Evolutionary conservation across 2,797 vertebrate species (phyloP).

Genomic region (Chelon auratus): DNA sequence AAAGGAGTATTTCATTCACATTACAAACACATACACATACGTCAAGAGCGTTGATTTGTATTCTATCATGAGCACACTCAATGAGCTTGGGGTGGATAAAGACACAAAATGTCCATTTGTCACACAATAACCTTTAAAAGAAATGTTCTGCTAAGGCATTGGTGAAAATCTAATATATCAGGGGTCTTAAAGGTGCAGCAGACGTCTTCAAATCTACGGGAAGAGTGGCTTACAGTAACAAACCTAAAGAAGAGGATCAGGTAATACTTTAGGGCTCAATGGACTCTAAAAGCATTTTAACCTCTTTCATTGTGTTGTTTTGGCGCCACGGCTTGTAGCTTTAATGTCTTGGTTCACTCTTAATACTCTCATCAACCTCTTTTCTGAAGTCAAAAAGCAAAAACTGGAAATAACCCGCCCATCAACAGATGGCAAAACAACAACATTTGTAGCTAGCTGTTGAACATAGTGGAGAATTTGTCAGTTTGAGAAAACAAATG

Average conservation of each 20-base stretch:
- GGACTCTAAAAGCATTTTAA: neutral
- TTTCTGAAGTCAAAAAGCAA: neutral
- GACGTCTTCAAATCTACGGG: neutral
- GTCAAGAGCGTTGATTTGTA: constrained; percentile 12
- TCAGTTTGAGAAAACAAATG: no score
- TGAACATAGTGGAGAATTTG: neutral
- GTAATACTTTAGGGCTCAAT: no score
- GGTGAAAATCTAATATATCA: neutral
- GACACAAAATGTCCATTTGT: neutral
- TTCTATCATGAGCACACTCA: neutral
- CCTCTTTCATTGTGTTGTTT: neutral
- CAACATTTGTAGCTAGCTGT: neutral
- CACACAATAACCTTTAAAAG: neutral
- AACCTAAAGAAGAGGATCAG: neutral
- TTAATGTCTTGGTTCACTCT: neutral
- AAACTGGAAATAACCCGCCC: neutral
- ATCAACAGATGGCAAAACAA: no score
- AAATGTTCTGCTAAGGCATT: neutral
- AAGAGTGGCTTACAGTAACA: neutral
- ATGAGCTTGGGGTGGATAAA: neutral
- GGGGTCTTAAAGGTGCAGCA: neutral
- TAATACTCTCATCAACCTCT: neutral
- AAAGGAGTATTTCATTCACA: constrained; percentile 10
- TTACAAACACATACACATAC: neutral
- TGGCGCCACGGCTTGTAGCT: neutral